Percentiles rank a stretch among this genome's conserved stretches.
Evolutionary conservation across 2,888 invertebrate genomes (phyloP).

Genomic region (Drosophila fulvimacula): DNA sequence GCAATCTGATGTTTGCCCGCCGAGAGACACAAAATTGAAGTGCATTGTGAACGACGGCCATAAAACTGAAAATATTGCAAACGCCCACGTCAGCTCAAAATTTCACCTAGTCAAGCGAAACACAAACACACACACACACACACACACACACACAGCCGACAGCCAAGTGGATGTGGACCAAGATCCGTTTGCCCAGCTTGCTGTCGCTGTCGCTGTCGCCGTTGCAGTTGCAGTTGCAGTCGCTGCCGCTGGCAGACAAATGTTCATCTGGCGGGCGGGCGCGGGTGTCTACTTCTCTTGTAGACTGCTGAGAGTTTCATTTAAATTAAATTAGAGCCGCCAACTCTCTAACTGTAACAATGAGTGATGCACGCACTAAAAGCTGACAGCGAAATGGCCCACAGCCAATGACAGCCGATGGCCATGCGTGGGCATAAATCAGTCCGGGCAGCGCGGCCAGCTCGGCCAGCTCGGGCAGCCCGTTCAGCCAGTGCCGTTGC

Average conservation of each 20-base stretch:
- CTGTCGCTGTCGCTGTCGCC: conserved; percentile 7
- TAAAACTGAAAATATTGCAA: conserved; percentile 70
- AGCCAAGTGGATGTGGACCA: conserved; percentile 61
- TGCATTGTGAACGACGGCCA: conserved; percentile 52
- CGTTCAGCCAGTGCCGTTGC: conserved; percentile 19
- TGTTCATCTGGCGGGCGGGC: conserved; percentile 49
- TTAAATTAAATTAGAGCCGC: conserved; percentile 79
- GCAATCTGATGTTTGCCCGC: conserved; percentile 34
- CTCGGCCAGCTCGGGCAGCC: too few species aligned
- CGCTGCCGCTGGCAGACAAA: conserved; percentile 64
- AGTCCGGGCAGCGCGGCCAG: conserved; percentile 29
- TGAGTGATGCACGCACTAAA: conserved; percentile 78
- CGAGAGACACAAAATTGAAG: conserved; percentile 55
- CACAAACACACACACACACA: conserved; percentile 6
- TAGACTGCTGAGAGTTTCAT: conserved; percentile 57
- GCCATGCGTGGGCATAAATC: conserved; percentile 70
- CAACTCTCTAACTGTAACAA: conserved; percentile 79
- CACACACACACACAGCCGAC: conserved; percentile 37
- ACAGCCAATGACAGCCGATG: conserved; percentile 34
- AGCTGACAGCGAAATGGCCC: conserved; percentile 61
- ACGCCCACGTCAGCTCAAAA: conserved; percentile 69
- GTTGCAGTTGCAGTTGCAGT: conserved; percentile 19
- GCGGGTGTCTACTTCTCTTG: conserved; percentile 60
- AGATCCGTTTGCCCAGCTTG: conserved; percentile 62
- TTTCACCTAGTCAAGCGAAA: conserved; percentile 66